Evolutionary conservation across 1,140 invertebrate species (phyloP).

Genomic region (Drosophila azteca): DNA sequence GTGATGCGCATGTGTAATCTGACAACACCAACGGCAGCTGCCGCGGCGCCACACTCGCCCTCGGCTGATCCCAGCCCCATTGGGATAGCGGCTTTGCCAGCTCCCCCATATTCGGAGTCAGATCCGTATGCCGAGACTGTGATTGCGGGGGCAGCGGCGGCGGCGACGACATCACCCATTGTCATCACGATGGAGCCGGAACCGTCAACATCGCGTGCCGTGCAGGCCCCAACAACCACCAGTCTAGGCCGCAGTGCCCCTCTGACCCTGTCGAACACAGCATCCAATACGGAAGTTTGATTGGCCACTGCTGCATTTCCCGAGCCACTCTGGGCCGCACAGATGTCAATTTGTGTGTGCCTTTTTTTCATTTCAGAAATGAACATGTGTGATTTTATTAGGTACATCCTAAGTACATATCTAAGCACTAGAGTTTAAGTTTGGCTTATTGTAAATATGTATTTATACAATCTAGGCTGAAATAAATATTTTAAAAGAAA

Average conservation of each 20-base stretch:
- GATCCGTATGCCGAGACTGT: constrained; percentile 45
- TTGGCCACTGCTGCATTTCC: constrained; percentile 35
- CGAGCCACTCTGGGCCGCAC: constrained; percentile 70
- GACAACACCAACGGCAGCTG: constrained; percentile 59
- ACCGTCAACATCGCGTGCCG: constrained; percentile 72
- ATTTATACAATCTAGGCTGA: constrained; percentile 63
- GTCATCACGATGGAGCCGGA: constrained; percentile 41
- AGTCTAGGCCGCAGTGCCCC: background rate
- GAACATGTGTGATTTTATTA: constrained; percentile 75
- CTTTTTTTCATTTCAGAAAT: constrained; percentile 48
- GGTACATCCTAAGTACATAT: constrained; percentile 44
- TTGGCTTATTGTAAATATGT: constrained; percentile 67
- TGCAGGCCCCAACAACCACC: constrained; percentile 34
- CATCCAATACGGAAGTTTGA: constrained; percentile 36
- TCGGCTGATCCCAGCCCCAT: constrained; percentile 33
- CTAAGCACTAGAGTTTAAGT: constrained; percentile 52
- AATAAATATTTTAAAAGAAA: constrained; percentile 5
- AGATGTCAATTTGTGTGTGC: constrained; percentile 56
- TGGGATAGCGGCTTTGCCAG: constrained; percentile 66
- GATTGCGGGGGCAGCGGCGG: background rate
- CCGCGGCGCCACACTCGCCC: constrained; percentile 29
- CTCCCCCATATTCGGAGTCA: constrained; percentile 67
- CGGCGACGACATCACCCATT: background rate
- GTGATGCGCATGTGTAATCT: constrained; percentile 82
- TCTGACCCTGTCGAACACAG: constrained; percentile 20